phyloP scores from a whole-genome alignment of 2,797 vertebrate species.

The Platyrinchus mystaceus region DNA sequence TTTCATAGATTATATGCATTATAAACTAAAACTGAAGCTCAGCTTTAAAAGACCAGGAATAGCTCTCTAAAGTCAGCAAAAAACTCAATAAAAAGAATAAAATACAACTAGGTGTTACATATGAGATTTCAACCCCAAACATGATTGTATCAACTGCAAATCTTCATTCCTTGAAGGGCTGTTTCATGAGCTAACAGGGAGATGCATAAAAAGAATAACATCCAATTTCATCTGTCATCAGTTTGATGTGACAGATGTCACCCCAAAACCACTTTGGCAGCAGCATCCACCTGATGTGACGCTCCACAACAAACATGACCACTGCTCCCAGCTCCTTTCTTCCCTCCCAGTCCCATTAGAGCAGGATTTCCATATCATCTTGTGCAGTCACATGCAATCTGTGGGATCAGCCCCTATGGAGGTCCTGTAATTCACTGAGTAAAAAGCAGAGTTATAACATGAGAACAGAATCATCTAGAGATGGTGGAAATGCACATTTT shows the following conservation, averaged over 20 bases:
- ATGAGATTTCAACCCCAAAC: background rate
- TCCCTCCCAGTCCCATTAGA: rapidly evolving
- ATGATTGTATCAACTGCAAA: background rate
- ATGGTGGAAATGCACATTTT: background rate
- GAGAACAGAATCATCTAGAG: background rate
- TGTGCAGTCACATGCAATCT: background rate
- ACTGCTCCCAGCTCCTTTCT: background rate
- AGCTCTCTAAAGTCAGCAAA: background rate
- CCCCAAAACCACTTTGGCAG: background rate
- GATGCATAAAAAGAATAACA: background rate
- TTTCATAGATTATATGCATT: background rate
- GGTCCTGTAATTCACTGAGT: background rate
- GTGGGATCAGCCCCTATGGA: background rate
- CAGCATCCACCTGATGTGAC: background rate
- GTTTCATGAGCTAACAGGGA: background rate
- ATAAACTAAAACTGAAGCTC: background rate
- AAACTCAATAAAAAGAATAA: background rate
- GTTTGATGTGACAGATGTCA: background rate
- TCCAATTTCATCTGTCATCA: background rate
- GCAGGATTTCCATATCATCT: background rate
- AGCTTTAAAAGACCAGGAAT: background rate
- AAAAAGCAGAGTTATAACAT: background rate
- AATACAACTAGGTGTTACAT: background rate
- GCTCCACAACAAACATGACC: rapidly evolving
- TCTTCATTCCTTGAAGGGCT: background rate